Percentiles rank a stretch among this genome's conserved stretches.
phyloP scores from a whole-genome alignment of 2,797 vertebrate species.

The Diplodus puntazzo region DNA sequence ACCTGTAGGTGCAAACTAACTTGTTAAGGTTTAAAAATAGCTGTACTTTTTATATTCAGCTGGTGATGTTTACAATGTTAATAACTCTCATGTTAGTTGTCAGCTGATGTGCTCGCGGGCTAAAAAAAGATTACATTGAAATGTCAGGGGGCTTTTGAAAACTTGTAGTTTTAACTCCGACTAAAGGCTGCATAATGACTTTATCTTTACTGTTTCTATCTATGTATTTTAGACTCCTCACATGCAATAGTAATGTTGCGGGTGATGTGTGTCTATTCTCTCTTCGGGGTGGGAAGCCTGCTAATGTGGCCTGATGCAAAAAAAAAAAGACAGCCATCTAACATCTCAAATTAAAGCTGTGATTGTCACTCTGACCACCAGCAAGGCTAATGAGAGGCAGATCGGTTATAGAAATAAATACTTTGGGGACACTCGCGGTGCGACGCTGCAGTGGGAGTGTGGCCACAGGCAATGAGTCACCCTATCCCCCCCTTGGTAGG shows the following conservation, averaged over 20 bases:
- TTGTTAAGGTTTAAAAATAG: conserved; percentile 34
- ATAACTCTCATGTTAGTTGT: conserved; percentile 14
- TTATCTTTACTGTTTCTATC: conserved; percentile 6
- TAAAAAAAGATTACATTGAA: conserved; percentile 21
- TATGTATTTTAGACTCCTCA: conserved; percentile 40
- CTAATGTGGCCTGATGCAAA: conserved; percentile 75
- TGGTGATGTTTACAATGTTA: conserved; percentile 29
- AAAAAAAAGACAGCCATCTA: conserved; percentile 67
- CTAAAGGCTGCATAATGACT: conserved; percentile 7
- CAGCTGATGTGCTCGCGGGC: background rate
- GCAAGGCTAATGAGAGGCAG: conserved; percentile 80
- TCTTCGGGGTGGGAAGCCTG: conserved; percentile 70
- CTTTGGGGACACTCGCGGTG: conserved; percentile 72
- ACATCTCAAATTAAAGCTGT: conserved; percentile 81
- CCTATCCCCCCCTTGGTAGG: conserved; percentile 73
- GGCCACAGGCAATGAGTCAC: conserved; percentile 81
- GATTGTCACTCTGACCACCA: conserved; percentile 79
- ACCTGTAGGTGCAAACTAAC: conserved; percentile 27
- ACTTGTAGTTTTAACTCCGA: background rate
- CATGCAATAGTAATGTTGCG: conserved; percentile 52
- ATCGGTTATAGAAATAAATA: conserved; percentile 83
- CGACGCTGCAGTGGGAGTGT: conserved; percentile 73
- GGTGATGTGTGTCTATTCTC: conserved; percentile 53
- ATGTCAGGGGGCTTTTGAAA: conserved; percentile 17
- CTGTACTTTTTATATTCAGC: conserved; percentile 34